phyloP scores from a whole-genome alignment of 2,797 vertebrate species.

The Setipinna tenuifilis region DNA sequence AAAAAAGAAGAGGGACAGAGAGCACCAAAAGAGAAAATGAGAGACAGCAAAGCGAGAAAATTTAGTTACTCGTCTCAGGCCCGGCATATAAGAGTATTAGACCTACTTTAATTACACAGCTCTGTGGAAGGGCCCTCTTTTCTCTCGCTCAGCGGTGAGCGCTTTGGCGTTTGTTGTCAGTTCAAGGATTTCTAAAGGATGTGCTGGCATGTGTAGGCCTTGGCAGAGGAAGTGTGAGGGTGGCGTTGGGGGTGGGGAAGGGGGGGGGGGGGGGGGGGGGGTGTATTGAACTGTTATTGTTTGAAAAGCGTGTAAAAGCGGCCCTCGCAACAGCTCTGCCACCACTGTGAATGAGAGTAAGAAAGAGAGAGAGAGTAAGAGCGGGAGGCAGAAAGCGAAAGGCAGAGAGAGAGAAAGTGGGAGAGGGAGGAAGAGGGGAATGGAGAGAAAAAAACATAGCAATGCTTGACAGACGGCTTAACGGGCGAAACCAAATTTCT shows the following conservation, averaged over 20 bases:
- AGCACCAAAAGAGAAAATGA: background rate
- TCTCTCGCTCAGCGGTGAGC: constrained; percentile 60
- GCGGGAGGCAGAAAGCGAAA: background rate
- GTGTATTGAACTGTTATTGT: constrained; percentile 69
- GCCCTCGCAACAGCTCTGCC: constrained; percentile 67
- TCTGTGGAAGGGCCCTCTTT: constrained; percentile 63
- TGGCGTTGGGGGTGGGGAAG: constrained; percentile 49
- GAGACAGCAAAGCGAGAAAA: constrained; percentile 9
- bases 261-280: constrained; percentile 22
- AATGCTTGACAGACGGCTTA: constrained; percentile 75
- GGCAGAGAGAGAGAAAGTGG: background rate
- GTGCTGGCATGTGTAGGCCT: constrained; percentile 73
- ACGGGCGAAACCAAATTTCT: constrained; percentile 77
- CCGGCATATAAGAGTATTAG: constrained; percentile 70
- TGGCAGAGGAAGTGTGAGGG: constrained; percentile 68
- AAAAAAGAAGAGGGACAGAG: background rate
- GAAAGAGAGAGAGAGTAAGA: background rate
- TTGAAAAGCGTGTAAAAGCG: constrained; percentile 76
- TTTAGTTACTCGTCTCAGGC: constrained; percentile 39
- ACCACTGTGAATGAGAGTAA: constrained; percentile 59
- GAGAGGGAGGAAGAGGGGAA: background rate
- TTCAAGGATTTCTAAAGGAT: constrained; percentile 77
- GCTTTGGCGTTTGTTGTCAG: constrained; percentile 72
- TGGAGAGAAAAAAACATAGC: constrained; percentile 55
- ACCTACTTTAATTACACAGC: constrained; percentile 74